These are phyloP conservation scores for Mobula hypostoma DNA, from an alignment of 2,113 vertebrate genomes.

Conservation along the genomic window DNA sequence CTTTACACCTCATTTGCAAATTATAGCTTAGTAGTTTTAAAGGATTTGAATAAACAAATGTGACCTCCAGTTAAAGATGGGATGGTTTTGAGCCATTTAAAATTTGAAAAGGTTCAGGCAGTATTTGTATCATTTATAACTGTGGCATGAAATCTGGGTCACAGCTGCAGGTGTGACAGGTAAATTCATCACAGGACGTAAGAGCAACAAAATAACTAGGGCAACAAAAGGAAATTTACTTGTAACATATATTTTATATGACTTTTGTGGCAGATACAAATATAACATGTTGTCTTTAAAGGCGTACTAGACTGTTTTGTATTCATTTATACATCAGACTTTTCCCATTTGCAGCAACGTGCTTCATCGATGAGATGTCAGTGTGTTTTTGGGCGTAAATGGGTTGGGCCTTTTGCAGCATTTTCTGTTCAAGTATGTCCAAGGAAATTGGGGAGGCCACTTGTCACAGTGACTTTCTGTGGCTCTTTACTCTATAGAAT, in stretches of 20 bases:
- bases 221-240: background rate
- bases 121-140: background rate
- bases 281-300: background rate
- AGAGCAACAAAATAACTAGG: background rate
- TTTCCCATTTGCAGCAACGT: background rate
- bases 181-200: background rate
- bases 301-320: background rate
- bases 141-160: background rate
- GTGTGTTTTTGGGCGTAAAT: background rate
- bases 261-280: background rate
- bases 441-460: background rate
- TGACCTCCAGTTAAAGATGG: background rate
- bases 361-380: background rate
- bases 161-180: slow-evolving; percentile 8
- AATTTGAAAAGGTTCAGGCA: background rate
- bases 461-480: background rate
- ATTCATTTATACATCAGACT: background rate
- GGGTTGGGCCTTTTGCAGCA: no score
- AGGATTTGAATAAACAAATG: background rate
- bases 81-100: background rate
- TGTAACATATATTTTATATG: background rate
- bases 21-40: background rate
- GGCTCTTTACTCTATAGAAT: background rate
- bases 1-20: background rate
- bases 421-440: background rate